A percentile compares a stretch with the other conserved stretches of the same genome.
Evolutionary conservation across 2,888 invertebrate genomes (phyloP).

Genomic region (Amphipoea lucens): DNA sequence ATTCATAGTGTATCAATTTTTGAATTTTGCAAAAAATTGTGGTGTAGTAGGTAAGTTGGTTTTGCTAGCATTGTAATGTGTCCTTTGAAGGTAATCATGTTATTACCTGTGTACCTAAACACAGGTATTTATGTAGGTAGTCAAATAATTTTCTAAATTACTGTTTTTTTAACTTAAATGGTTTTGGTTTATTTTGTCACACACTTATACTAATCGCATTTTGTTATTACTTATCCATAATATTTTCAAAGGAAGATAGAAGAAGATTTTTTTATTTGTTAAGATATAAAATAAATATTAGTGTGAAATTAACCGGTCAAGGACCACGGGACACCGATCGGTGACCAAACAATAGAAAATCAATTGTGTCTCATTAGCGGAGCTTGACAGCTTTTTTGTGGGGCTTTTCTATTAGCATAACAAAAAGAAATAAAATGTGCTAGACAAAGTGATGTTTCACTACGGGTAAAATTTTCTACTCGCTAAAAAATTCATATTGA

Average conservation of each 20-base stretch:
- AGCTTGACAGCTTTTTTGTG: no score
- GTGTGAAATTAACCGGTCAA: no score
- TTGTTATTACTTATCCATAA: not conserved
- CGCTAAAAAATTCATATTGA: not conserved
- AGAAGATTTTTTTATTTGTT: not conserved
- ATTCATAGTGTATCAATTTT: no score
- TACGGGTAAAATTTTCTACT: not conserved
- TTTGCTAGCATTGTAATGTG: not conserved
- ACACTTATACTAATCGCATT: no score
- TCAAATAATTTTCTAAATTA: conserved; percentile 3
- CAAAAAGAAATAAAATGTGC: not conserved
- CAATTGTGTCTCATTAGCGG: no score
- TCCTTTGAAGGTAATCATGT: not conserved
- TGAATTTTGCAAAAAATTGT: not conserved
- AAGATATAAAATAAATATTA: not conserved
- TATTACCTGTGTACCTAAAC: not conserved
- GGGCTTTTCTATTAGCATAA: not conserved
- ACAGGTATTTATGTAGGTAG: not conserved
- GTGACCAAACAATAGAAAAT: no score
- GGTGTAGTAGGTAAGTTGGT: not conserved
- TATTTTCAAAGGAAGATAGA: not conserved
- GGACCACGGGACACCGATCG: no score
- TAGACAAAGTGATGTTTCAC: not conserved
- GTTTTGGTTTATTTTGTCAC: not conserved
- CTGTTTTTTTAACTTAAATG: not conserved